Evolutionary conservation across 2,888 invertebrate species (phyloP).

Genomic region (Caenorhabditis becei): DNA sequence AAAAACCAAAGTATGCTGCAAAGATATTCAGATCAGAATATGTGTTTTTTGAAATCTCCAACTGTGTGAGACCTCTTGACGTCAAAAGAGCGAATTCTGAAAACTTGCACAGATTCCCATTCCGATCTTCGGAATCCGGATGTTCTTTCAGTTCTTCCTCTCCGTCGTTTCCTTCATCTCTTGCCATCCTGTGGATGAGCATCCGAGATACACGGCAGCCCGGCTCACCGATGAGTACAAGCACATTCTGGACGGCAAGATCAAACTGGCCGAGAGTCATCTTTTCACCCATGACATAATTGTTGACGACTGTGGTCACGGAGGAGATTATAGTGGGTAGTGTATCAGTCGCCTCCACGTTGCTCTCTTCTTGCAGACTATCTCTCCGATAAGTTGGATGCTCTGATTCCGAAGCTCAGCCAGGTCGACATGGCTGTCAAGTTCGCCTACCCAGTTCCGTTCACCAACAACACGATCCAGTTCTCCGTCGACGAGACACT

Average conservation of each 20-base stretch:
- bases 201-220: conserved; percentile 55
- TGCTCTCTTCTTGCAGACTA: conserved; percentile 19
- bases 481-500: conserved; percentile 48
- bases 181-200: conserved; percentile 34
- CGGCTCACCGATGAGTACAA: conserved; percentile 38
- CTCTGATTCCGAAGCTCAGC: conserved; percentile 32
- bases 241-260: conserved; percentile 44
- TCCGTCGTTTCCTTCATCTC: background rate
- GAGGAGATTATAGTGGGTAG: conserved; percentile 40
- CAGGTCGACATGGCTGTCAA: conserved; percentile 34
- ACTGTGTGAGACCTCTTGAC: no score
- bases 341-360: background rate
- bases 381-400: conserved; percentile 33
- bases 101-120: no score
- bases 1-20: no score
- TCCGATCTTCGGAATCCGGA: no score
- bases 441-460: conserved; percentile 54
- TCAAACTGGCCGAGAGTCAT: conserved; percentile 38
- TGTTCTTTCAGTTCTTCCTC: conserved; percentile 28
- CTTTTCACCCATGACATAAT: conserved; percentile 35
- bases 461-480: conserved; percentile 48
- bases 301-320: conserved; percentile 40
- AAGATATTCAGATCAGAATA: background rate
- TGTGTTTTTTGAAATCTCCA: background rate
- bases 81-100: no score